These are phyloP conservation scores for Hormaphis cornu DNA, from an alignment of 1,140 invertebrate species.

Conservation along the genomic window DNA sequence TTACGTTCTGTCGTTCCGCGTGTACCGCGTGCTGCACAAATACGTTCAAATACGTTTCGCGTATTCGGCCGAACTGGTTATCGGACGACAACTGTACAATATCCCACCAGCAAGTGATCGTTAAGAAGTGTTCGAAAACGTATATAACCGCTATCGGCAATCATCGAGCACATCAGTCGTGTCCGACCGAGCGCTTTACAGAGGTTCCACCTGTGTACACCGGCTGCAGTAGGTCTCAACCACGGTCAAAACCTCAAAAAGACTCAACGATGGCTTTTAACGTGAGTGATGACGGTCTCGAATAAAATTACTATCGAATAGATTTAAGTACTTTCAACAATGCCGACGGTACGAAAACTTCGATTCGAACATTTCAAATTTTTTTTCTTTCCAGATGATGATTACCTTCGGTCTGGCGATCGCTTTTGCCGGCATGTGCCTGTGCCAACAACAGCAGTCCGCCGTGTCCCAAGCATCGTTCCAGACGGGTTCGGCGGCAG, in stretches of 20 bases:
- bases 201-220: too few species aligned
- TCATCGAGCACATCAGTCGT: slow-evolving; percentile 5
- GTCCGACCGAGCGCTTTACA: not conserved
- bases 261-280: slow-evolving; percentile 1
- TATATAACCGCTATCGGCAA: slow-evolving; percentile 4
- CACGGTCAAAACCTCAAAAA: not conserved
- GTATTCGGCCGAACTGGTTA: not conserved
- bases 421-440: not conserved
- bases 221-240: too few species aligned
- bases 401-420: not conserved
- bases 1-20: too few species aligned
- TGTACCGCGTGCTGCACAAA: too few species aligned
- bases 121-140: not conserved
- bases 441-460: not conserved
- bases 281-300: not conserved
- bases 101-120: not conserved
- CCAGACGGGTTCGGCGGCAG: not conserved
- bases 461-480: not conserved
- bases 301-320: too few species aligned
- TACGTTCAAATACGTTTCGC: too few species aligned
- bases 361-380: not conserved
- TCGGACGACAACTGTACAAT: not conserved
- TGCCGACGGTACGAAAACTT: not conserved
- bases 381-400: not conserved
- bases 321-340: not conserved